These are phyloP conservation scores for Ladona fulva DNA, from an alignment of 1,140 invertebrate species.

Conservation along the genomic window DNA sequence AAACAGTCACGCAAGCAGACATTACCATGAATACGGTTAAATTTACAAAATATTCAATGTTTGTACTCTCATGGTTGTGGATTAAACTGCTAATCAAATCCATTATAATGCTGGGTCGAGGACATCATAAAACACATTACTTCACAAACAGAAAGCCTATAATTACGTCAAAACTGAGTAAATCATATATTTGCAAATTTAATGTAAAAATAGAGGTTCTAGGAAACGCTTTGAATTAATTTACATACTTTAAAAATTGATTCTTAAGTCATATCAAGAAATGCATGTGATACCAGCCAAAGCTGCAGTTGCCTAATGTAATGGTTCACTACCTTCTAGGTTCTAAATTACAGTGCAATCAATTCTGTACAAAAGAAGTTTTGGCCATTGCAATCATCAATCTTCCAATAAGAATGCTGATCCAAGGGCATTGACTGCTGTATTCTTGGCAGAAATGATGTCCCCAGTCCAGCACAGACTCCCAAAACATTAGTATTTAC, in stretches of 20 bases:
- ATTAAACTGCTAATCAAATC: background rate
- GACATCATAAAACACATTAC: background rate
- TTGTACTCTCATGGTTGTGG: background rate
- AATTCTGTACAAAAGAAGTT: conserved; percentile 2
- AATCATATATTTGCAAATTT: background rate
- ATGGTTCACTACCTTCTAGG: background rate
- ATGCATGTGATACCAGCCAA: background rate
- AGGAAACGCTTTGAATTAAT: conserved; percentile 2
- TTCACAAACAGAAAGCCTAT: background rate
- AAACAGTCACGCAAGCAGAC: background rate
- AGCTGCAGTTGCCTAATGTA: conserved; percentile 8
- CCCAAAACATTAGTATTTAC: conserved; percentile 3
- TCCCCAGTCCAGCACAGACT: background rate
- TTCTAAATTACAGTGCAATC: conserved; percentile 3
- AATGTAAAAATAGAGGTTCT: conserved; percentile 7
- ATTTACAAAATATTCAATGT: conserved; percentile 1
- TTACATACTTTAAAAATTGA: conserved; percentile 8
- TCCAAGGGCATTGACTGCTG: background rate
- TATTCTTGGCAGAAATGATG: background rate
- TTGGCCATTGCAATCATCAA: background rate
- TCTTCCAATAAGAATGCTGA: background rate
- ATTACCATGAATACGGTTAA: background rate
- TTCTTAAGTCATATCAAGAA: conserved; percentile 3
- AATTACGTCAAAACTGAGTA: background rate
- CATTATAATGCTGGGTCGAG: background rate